Percentiles rank a stretch among this genome's conserved stretches.
Conservation (phyloP, 2,797 vertebrate genomes). For the Phrynocephalus vlangalii region DNA sequence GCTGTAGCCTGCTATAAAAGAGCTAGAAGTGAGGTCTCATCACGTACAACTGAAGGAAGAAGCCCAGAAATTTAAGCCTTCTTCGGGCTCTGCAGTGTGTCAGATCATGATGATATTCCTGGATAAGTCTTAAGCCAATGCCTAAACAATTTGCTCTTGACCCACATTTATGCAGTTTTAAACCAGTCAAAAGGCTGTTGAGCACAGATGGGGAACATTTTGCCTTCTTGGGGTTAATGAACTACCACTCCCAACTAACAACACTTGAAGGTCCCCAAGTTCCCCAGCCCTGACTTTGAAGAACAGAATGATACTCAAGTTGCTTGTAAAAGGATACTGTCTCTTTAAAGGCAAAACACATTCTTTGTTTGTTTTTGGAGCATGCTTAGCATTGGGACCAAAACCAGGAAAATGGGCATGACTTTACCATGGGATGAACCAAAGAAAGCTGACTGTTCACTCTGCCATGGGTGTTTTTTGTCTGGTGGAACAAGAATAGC, state of each 20-base stretch:
- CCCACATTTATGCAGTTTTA: not conserved
- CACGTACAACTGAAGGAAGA: not conserved
- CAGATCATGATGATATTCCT: not conserved
- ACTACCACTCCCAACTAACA: not conserved
- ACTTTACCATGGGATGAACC: slow-evolving; percentile 30
- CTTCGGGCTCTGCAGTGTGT: not conserved
- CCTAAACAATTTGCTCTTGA: not conserved
- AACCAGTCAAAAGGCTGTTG: not conserved
- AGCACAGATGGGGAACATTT: not conserved
- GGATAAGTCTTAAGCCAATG: not conserved
- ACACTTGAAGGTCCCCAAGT: not conserved
- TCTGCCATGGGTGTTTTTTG: not conserved
- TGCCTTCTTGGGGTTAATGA: not conserved
- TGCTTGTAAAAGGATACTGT: slow-evolving; percentile 74
- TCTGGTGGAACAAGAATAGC: slow-evolving; percentile 71
- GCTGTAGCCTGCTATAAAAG: not conserved
- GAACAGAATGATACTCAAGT: not conserved
- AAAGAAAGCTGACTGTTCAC: not conserved
- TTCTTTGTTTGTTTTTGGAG: slow-evolving; percentile 52
- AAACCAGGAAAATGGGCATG: slow-evolving; percentile 32
- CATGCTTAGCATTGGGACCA: slow-evolving; percentile 55
- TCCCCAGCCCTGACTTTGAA: not conserved
- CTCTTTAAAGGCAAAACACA: slow-evolving; percentile 66
- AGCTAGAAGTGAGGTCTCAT: not conserved
- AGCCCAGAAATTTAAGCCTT: not conserved